These are phyloP conservation scores for Troides helena DNA, from an alignment of 2,888 invertebrate species.

Conservation along the genomic window DNA sequence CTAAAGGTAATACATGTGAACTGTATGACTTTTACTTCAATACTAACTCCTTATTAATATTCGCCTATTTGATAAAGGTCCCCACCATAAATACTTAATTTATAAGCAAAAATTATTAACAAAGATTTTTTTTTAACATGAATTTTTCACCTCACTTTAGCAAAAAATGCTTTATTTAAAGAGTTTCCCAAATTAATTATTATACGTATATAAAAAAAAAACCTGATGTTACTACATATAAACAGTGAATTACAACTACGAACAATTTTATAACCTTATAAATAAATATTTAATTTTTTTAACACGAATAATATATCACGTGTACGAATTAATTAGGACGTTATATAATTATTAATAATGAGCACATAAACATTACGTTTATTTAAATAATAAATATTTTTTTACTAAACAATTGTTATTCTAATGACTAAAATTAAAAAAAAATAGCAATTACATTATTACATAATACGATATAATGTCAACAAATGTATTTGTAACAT, in stretches of 20 bases:
- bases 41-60: slow-evolving; percentile 19
- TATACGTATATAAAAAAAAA: no score
- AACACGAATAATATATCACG: no score
- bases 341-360: not conserved
- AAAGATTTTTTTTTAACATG: not conserved
- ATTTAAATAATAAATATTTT: no score
- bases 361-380: not conserved
- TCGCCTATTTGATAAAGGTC: slow-evolving; percentile 15
- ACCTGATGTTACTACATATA: no score
- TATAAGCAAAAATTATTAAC: slow-evolving; percentile 9
- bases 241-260: no score
- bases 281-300: no score
- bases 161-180: no score
- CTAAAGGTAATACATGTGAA: slow-evolving; percentile 9
- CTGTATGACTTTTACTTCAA: slow-evolving; percentile 18
- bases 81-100: slow-evolving; percentile 7
- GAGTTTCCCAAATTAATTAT: no score
- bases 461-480: not conserved
- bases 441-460: not conserved
- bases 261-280: no score
- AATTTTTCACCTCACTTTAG: not conserved
- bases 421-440: not conserved
- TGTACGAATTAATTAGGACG: not conserved
- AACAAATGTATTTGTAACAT: not conserved
- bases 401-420: not conserved